Base-by-base conservation (phyloP, 2,797 vertebrate genomes). In the Vultur gryphus region DNA sequence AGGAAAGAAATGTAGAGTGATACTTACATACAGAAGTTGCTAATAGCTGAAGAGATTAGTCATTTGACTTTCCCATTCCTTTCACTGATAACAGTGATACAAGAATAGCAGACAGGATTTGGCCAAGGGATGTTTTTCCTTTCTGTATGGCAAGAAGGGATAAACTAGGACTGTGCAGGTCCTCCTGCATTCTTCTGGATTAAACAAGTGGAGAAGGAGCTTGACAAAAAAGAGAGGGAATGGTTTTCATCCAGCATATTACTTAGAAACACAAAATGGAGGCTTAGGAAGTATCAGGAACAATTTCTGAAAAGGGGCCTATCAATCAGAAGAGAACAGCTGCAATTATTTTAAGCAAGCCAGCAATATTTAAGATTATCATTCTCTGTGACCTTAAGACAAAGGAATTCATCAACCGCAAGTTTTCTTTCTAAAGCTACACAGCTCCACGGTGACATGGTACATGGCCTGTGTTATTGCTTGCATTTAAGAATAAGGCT, bases 1-100 rank as follows among this genome's bases (percentile, higher is more conserved):
- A 96, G 81, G 72, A 94, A 94, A 96, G 86, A 93, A 95, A 83
- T 85, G 62, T 88, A 86, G 87, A 92, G 55, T 87, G 84, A 96
- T 94, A 87, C 87, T 95, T 94, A 81, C 23, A 96, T 71, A 57
- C 44, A 93, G 92, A 94, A 96, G 82, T 95, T 94, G 65, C 88
- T 94, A 97, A 93, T 85, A 95, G 92, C 93, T 95, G 75, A 89
- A 94, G 59, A 96, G 70, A 95, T 95, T 93, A 96, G 93, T 96
- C 96, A 97, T 95, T 93, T 95, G 94, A 93, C 78, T 96, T 96
- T 86, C 86, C 80, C 33, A 55, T 94, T 89, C 69, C 88, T 95
- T 93, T 89, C 75, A 78, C 88, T 92, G 81, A 83, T 95, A 89
- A 93, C 28, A 92, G 69, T 75, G 71, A 92, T 93, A 93, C 69